phyloP scores from a whole-genome alignment of 2,797 vertebrate genomes.

The Orestias chungarensis region DNA sequence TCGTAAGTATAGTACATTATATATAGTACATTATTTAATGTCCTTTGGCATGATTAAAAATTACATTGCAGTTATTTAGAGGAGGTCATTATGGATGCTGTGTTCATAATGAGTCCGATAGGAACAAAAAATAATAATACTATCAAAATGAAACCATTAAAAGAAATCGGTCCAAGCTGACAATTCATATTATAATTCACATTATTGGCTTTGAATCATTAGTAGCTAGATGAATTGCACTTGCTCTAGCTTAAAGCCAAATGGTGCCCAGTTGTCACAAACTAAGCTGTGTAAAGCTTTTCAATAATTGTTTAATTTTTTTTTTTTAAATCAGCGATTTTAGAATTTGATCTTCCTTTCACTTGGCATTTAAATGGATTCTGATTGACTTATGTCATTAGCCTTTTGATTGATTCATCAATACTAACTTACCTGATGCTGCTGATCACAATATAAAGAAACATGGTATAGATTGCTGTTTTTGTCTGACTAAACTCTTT shows the following conservation, averaged over 20 bases:
- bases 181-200: neutral
- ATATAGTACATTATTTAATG: neutral
- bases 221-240: neutral
- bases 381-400: neutral
- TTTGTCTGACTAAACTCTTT: slow-evolving; percentile 40
- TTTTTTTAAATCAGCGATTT: neutral
- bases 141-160: neutral
- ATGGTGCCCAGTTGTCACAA: too few species aligned
- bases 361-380: neutral
- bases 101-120: neutral
- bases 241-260: too few species aligned
- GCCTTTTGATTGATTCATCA: neutral
- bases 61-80: neutral
- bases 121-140: neutral
- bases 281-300: neutral
- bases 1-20: neutral
- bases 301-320: neutral
- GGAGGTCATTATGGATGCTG: neutral
- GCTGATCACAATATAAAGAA: slow-evolving; percentile 13
- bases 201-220: neutral
- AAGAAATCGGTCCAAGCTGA: neutral
- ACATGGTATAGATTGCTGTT: slow-evolving; percentile 28
- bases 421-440: neutral
- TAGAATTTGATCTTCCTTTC: neutral
- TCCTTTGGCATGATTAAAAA: neutral